phyloP scores from a whole-genome alignment of 1,140 invertebrate genomes.

The Drosophila yakuba region DNA sequence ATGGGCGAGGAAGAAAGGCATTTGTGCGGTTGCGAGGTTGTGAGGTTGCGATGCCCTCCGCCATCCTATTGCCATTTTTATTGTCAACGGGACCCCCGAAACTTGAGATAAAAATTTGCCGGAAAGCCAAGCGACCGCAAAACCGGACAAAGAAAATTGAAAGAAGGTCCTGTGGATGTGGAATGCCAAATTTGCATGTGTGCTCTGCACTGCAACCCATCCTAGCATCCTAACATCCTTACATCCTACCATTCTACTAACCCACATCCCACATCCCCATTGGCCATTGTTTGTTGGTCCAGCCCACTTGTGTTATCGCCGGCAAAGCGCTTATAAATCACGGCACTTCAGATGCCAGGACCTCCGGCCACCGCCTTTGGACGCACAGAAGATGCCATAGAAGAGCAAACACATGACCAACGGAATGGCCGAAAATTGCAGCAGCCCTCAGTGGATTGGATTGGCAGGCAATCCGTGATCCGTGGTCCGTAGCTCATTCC shows the following conservation, averaged over 20 bases:
- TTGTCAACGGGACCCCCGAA: conserved; percentile 63
- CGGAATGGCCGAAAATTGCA: conserved; percentile 52
- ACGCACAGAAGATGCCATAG: conserved; percentile 48
- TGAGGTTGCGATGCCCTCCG: conserved; percentile 20
- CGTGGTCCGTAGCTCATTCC: conserved; percentile 1
- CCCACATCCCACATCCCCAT: background rate
- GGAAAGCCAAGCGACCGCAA: conserved; percentile 52
- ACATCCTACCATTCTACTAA: too few species aligned
- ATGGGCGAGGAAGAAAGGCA: conserved; percentile 37
- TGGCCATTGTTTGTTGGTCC: conserved; percentile 40
- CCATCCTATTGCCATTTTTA: conserved; percentile 73
- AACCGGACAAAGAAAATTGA: conserved; percentile 75
- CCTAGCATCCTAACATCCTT: too few species aligned
- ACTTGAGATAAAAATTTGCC: conserved; percentile 65
- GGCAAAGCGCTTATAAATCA: conserved; percentile 78
- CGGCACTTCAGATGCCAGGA: conserved; percentile 66
- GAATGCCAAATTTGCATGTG: conserved; percentile 72
- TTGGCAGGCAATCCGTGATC: conserved; percentile 2
- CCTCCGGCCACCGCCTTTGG: background rate
- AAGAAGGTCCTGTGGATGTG: conserved; percentile 41
- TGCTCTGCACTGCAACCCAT: conserved; percentile 7
- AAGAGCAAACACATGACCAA: conserved; percentile 27
- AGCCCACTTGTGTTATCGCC: conserved; percentile 67
- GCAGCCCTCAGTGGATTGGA: conserved; percentile 29
- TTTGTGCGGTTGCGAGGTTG: conserved; percentile 15